phyloP scores from a whole-genome alignment of 1,140 invertebrate genomes.

The Tetragonula clypearis region DNA sequence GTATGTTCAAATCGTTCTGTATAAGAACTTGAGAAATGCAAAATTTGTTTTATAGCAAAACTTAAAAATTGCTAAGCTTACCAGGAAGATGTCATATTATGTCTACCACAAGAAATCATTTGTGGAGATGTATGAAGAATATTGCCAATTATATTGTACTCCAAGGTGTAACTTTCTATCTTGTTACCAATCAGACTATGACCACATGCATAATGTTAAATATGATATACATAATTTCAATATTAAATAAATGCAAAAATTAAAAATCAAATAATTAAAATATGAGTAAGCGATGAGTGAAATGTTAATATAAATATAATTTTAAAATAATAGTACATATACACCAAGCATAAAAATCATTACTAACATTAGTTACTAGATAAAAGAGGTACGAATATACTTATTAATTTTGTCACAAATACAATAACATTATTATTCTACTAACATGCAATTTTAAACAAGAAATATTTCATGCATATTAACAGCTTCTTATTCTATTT shows the following conservation, averaged over 20 bases:
- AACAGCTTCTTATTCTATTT: background rate
- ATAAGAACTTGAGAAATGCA: background rate
- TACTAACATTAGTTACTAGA: background rate
- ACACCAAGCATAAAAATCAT: background rate
- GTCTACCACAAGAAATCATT: slow-evolving; percentile 57
- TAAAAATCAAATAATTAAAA: background rate
- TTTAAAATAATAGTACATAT: background rate
- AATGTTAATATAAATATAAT: background rate
- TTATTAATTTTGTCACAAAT: background rate
- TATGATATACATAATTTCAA: slow-evolving; percentile 15
- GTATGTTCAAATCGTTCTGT: background rate
- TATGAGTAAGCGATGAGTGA: background rate
- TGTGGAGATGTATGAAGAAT: slow-evolving; percentile 64
- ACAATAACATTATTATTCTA: slow-evolving; percentile 17
- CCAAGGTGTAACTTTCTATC: slow-evolving; percentile 82
- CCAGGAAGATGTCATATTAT: slow-evolving; percentile 53
- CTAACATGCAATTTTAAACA: slow-evolving; percentile 36
- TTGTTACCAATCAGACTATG: slow-evolving; percentile 82
- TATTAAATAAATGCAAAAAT: background rate
- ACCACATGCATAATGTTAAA: slow-evolving; percentile 64
- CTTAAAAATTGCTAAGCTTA: slow-evolving; percentile 54
- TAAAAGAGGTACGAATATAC: background rate
- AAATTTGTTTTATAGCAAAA: background rate
- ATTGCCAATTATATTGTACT: slow-evolving; percentile 83
- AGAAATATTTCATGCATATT: slow-evolving; percentile 11